Percentiles rank a stretch among this genome's conserved stretches.
phyloP scores from a whole-genome alignment of 2,797 vertebrate species.

The Lutjanus argentimaculatus region DNA sequence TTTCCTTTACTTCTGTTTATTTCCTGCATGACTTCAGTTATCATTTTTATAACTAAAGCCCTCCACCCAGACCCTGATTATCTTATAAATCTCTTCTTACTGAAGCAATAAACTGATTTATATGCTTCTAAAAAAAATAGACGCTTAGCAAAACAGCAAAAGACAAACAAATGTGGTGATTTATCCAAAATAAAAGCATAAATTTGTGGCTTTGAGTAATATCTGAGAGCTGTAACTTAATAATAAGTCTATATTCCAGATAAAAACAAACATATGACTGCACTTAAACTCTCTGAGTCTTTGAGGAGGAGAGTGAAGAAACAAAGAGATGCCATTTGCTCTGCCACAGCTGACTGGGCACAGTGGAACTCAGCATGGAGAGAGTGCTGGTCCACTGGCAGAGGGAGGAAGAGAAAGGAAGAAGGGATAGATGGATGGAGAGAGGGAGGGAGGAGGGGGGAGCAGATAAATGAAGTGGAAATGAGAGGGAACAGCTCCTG shows the following conservation, averaged over 20 bases:
- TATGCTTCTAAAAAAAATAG: neutral
- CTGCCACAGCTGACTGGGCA: conserved; percentile 82
- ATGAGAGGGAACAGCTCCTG: conserved; percentile 84
- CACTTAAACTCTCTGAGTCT: conserved; percentile 20
- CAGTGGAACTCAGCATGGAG: conserved; percentile 74
- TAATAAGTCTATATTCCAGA: conserved; percentile 6
- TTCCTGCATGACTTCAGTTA: conserved; percentile 43
- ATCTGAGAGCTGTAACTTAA: neutral
- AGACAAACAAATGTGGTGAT: conserved; percentile 8
- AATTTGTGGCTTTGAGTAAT: conserved; percentile 9
- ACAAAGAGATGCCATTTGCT: conserved; percentile 81
- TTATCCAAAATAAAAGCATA: neutral
- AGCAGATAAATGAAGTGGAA: conserved; percentile 86
- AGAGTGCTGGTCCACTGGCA: conserved; percentile 62
- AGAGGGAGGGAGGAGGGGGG: conserved; percentile 35
- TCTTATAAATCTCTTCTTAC: neutral
- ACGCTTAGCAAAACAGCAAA: neutral
- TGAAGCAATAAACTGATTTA: conserved; percentile 27
- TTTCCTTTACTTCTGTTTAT: conserved; percentile 60
- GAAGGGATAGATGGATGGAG: conserved; percentile 36
- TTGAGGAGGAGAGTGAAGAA: conserved; percentile 61
- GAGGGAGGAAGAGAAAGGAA: conserved; percentile 45
- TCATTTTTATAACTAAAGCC: conserved; percentile 17
- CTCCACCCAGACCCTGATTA: neutral
- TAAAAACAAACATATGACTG: conserved; percentile 31